These are phyloP conservation scores for Pimpla rufipes DNA, from an alignment of 2,888 invertebrate genomes.

Conservation along the genomic window DNA sequence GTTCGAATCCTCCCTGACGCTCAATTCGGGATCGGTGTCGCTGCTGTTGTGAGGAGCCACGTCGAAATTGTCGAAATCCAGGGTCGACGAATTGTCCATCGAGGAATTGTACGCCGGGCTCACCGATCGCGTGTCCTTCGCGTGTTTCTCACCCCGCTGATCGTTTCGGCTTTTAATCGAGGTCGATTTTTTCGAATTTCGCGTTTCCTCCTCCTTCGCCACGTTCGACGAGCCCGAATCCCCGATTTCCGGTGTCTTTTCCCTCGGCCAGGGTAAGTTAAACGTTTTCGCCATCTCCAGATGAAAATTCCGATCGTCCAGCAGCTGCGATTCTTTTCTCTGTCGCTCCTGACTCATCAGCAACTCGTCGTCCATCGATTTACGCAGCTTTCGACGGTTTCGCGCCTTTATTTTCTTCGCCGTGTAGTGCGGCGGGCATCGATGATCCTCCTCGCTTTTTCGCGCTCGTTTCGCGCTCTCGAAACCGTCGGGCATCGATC, in stretches of 20 bases:
- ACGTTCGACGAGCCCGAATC: neutral
- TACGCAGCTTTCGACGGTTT: slow-evolving; percentile 45
- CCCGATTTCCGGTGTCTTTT: neutral
- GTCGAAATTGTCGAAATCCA: slow-evolving; percentile 77
- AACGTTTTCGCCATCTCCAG: slow-evolving; percentile 34
- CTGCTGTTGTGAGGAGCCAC: slow-evolving; percentile 73
- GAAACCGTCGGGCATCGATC: slow-evolving; percentile 69
- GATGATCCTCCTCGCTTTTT: slow-evolving; percentile 11
- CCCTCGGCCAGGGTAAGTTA: slow-evolving; percentile 4
- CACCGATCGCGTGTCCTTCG: slow-evolving; percentile 44
- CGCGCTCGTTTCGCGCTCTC: slow-evolving; percentile 13
- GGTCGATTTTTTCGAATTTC: neutral
- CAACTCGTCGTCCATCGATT: slow-evolving; percentile 62
- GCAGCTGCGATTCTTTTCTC: slow-evolving; percentile 20
- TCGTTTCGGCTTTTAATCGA: neutral
- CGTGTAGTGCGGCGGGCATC: neutral
- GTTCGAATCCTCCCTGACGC: slow-evolving; percentile 14
- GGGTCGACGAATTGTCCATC: slow-evolving; percentile 69
- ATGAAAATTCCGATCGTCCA: slow-evolving; percentile 28
- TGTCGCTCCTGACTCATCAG: slow-evolving; percentile 20
- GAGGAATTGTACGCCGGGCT: slow-evolving; percentile 59
- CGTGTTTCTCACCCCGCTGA: slow-evolving; percentile 5
- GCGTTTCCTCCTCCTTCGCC: slow-evolving; percentile 8
- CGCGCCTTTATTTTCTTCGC: slow-evolving; percentile 30
- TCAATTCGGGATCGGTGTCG: slow-evolving; percentile 49